Conservation (phyloP, 1,140 invertebrate genomes). For the Glomeris maerens region DNA sequence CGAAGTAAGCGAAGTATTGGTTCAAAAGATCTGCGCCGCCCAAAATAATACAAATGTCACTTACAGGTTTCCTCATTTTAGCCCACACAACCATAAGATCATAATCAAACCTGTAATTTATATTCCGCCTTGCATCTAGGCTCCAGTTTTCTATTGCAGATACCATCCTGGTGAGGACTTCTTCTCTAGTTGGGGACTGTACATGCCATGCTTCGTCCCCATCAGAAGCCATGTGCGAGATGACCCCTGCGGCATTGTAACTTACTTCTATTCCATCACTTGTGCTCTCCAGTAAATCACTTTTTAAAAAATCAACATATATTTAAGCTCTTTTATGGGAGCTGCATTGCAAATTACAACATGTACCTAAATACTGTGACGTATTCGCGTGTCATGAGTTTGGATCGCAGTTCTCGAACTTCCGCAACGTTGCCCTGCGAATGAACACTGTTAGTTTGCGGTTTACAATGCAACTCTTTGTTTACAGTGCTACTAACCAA, state of each 20-base stretch:
- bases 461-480: slow-evolving; percentile 14
- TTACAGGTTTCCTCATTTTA: too few species aligned
- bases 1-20: slow-evolving; percentile 70
- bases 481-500: slow-evolving; percentile 22
- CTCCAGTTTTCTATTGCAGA: slow-evolving; percentile 77
- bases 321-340: too few species aligned
- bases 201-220: slow-evolving; percentile 70
- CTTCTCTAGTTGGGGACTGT: slow-evolving; percentile 46
- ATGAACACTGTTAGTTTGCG: slow-evolving; percentile 33
- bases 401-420: slow-evolving; percentile 61
- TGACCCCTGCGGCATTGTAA: slow-evolving; percentile 91
- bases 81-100: too few species aligned
- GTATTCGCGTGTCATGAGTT: slow-evolving; percentile 71
- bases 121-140: slow-evolving; percentile 69
- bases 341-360: neutral
- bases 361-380: slow-evolving; percentile 56
- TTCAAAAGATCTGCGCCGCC: slow-evolving; percentile 55
- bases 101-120: slow-evolving; percentile 93
- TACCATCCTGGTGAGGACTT: slow-evolving; percentile 59
- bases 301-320: slow-evolving; percentile 31
- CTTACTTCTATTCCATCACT: slow-evolving; percentile 93
- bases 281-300: slow-evolving; percentile 60
- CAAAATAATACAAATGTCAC: too few species aligned
- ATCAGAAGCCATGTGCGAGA: slow-evolving; percentile 89
- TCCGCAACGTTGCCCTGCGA: slow-evolving; percentile 91